Evolutionary conservation across 2,113 vertebrate genomes (phyloP), one percentile per base, ranked within the genome.

Genomic region (Python bivittatus): DNA sequence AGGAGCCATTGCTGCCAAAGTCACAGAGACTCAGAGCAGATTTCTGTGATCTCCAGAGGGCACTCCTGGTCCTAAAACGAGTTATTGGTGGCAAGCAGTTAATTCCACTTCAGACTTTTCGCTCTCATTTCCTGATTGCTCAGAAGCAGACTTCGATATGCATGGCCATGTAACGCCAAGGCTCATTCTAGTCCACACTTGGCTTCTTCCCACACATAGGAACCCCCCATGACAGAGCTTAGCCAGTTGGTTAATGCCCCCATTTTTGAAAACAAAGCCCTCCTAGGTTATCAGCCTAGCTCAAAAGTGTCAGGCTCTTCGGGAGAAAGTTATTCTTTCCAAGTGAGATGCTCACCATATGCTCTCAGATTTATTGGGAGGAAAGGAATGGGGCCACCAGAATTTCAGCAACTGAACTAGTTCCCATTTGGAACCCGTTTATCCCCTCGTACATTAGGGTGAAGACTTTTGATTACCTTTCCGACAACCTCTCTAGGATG

Each of bases 11-110:
- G 53, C 90, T 68, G 88, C 33, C 61, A 72, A 2, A 33, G 48
- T 90, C 42, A 58, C 33, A 60, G 61, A 87, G 61, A 60, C 23
- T 72, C 54, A 54, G 58, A 86, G 48, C 25, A 60, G 91, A 92
- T 91, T 44, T 88, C 20, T 38, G 52, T 23, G 58, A 84, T 88
- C 48, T 93, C 86, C 72, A 90, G 93, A 52, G 86, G n/a, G 83
- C 60, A 44, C 33, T 44, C 2, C 2, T 86, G 54, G 91, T 84
- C 88, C 61, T 53, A 54, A 57, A 53, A 58, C 15, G 53, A 89
- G 33, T 56, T 44, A 72, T 88, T 93, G 60, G 92, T 60, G 44
- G 89, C 64, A 88, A 54, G 33, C 85, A 61, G 23, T 88, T 84
- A 57, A 91, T 88, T 83, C 90, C 0, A 58, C 56, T 13, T 29